Percentiles rank a stretch among this genome's conserved stretches.
These are phyloP conservation scores for Isaurus tuberculatus DNA, from an alignment of 92 coral and sea anemone genomes.

Conservation along the genomic window DNA sequence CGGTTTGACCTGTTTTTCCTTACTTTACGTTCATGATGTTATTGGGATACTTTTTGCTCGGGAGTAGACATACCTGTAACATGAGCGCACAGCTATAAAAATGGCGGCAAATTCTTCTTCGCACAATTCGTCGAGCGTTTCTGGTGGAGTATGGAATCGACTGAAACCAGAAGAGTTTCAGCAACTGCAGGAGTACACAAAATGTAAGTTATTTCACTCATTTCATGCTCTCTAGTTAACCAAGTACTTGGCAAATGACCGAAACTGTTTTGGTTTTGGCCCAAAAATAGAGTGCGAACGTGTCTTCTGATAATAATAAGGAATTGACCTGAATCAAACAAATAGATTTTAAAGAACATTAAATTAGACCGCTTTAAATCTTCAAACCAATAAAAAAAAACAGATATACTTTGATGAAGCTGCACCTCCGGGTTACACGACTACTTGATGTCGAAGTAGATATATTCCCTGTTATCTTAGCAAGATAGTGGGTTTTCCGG, in stretches of 20 bases:
- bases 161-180: constrained; percentile 98
- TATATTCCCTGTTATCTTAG: constrained; percentile 13
- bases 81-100: constrained; percentile 51
- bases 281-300: background rate
- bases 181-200: constrained; percentile 99
- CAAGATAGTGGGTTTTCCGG: constrained; percentile 31
- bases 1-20: constrained; percentile 61
- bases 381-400: constrained; percentile 30
- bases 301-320: background rate
- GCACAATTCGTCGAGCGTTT: constrained; percentile 68
- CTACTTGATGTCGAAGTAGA: constrained; percentile 42
- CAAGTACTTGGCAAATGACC: constrained; percentile 49
- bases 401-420: constrained; percentile 39
- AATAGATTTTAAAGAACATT: constrained; percentile 2
- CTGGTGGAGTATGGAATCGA: constrained; percentile 98
- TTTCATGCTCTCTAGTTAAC: constrained; percentile 58
- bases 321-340: constrained; percentile 11
- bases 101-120: constrained; percentile 74
- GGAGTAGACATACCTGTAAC: constrained; percentile 33
- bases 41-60: constrained; percentile 26
- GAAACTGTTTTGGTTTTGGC: constrained; percentile 17
- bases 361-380: constrained; percentile 35
- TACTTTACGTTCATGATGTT: constrained; percentile 67
- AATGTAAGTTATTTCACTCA: constrained; percentile 84
- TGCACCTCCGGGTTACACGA: constrained; percentile 28